Evolutionary conservation across 2,797 vertebrate genomes (phyloP).

Genomic region (Eleutherodactylus coqui): DNA sequence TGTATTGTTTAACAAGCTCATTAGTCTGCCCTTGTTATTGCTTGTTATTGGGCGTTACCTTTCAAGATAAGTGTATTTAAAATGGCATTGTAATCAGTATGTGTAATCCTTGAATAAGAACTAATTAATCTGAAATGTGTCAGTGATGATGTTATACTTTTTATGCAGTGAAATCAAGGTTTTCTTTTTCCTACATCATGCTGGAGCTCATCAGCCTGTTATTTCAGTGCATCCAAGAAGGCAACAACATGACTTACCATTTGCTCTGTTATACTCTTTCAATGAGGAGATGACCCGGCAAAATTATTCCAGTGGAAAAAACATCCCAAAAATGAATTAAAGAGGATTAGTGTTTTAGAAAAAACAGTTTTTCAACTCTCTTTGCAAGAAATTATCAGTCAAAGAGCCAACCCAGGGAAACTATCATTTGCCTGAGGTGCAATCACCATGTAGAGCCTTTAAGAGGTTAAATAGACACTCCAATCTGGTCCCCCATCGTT

Average conservation of each 20-base stretch:
- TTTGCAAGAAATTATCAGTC: too few relatives aligned
- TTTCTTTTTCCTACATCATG: background rate
- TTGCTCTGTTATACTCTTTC: background rate
- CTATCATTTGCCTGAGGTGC: too few relatives aligned
- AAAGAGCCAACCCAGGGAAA: too few relatives aligned
- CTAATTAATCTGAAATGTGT: background rate
- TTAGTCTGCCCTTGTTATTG: background rate
- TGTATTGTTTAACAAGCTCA: slow-evolving; percentile 8
- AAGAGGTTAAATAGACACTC: too few relatives aligned
- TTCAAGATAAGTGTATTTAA: background rate
- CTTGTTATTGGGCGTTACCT: background rate
- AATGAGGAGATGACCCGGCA: background rate
- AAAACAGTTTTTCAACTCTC: too few relatives aligned
- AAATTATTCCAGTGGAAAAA: background rate
- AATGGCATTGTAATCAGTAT: background rate
- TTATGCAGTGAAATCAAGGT: background rate
- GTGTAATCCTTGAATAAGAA: background rate
- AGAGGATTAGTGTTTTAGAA: background rate
- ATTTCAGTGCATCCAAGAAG: background rate
- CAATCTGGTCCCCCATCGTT: too few relatives aligned
- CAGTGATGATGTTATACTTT: background rate
- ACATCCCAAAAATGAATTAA: too few relatives aligned
- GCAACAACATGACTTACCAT: background rate
- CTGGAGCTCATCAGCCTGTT: background rate
- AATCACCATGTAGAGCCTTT: too few relatives aligned